phyloP scores from a whole-genome alignment of 1,140 invertebrate species.

The Bemisia tabaci region DNA sequence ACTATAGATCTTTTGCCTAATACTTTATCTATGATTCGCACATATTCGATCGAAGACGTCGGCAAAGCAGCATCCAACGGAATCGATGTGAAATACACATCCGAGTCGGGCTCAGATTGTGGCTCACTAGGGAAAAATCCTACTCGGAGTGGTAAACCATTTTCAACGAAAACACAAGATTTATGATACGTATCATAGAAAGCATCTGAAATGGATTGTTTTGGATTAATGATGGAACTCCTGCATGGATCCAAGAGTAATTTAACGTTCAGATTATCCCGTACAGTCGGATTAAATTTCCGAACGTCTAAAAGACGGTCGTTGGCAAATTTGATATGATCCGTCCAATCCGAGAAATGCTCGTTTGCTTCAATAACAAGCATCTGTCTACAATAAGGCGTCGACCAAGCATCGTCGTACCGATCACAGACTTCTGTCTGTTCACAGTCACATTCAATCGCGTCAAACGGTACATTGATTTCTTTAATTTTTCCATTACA shows the following conservation, averaged over 20 bases:
- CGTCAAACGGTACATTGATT: neutral
- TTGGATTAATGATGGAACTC: neutral
- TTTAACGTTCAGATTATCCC: neutral
- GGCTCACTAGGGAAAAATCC: neutral
- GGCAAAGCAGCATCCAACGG: neutral
- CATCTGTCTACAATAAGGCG: neutral
- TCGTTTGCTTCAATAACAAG: neutral
- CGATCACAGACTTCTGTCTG: neutral
- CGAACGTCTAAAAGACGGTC: neutral
- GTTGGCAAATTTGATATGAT: neutral
- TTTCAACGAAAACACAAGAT: neutral
- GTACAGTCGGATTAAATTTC: neutral
- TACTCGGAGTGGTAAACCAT: neutral
- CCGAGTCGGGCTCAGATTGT: neutral
- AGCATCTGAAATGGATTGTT: neutral
- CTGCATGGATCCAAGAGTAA: neutral
- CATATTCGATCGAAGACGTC: neutral
- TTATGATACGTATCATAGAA: neutral
- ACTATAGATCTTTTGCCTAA: neutral
- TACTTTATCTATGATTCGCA: neutral
- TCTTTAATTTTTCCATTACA: neutral
- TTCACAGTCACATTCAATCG: neutral
- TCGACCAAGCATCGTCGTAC: neutral
- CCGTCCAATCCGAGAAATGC: neutral
- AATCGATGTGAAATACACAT: neutral